phyloP scores from a whole-genome alignment of 2,113 vertebrate genomes.

The Dinomys branickii region DNA sequence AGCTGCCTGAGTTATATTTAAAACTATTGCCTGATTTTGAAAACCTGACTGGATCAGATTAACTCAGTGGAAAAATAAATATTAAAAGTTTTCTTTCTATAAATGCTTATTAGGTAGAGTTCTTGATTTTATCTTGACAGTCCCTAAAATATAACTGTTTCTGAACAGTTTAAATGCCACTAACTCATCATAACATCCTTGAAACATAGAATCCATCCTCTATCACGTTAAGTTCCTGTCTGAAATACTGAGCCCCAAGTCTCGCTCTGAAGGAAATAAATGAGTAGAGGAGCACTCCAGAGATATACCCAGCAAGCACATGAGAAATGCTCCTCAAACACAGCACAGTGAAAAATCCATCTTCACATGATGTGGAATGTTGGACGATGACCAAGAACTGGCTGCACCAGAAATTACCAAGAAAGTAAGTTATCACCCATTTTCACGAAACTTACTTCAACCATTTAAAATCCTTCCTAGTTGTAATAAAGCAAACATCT shows the following conservation, averaged over 20 bases:
- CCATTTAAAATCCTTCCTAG: constrained; percentile 36
- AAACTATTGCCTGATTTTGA: constrained; percentile 31
- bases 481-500: constrained; percentile 47
- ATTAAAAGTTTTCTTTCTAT: neutral
- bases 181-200: neutral
- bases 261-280: constrained; percentile 13
- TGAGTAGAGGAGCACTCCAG: neutral
- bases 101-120: neutral
- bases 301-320: neutral
- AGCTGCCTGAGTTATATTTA: constrained; percentile 56
- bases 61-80: constrained; percentile 16
- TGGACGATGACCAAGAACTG: neutral
- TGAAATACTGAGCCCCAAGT: neutral
- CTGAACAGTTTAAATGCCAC: neutral
- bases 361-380: neutral
- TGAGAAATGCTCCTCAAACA: neutral
- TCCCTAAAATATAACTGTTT: constrained; percentile 40
- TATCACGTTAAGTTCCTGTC: neutral
- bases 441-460: constrained; percentile 54
- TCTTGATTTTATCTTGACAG: constrained; percentile 29
- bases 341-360: neutral
- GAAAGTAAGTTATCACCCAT: neutral
- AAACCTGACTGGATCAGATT: constrained; percentile 30
- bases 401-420: neutral
- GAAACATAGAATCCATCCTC: constrained; percentile 28